Percentiles rank a stretch among this genome's conserved stretches.
Conservation (phyloP, 2,797 vertebrate genomes). For the Dallia pectoralis region DNA sequence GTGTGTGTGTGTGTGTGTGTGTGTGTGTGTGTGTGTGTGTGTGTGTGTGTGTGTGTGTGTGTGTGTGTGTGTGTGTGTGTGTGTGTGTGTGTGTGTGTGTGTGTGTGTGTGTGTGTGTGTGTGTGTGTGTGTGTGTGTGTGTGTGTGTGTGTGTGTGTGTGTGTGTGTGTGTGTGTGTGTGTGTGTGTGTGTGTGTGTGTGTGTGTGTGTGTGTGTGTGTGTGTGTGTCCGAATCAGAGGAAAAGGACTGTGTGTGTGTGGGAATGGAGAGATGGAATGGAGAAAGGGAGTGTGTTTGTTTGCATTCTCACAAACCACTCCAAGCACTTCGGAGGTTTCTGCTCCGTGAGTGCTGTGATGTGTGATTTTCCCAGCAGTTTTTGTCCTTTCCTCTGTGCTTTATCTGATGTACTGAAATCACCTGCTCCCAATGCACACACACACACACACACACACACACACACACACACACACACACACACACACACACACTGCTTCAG, state of each 20-base stretch:
- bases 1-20: too few relatives aligned
- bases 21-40: not conserved
- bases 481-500: not conserved
- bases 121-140: not conserved
- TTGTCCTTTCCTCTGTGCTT: not conserved
- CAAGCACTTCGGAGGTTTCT: not conserved
- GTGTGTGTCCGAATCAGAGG: not conserved
- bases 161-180: not conserved
- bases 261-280: too few relatives aligned
- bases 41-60: not conserved
- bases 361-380: constrained; percentile 3
- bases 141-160: not conserved
- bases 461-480: not conserved
- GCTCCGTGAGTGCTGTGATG: not conserved
- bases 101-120: not conserved
- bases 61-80: not conserved
- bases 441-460: not conserved
- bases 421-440: not conserved
- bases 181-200: not conserved
- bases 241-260: too few relatives aligned
- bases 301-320: not conserved
- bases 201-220: not conserved
- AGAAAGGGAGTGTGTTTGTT: not conserved
- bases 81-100: not conserved
- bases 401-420: constrained; percentile 1